phyloP scores from a whole-genome alignment of 1,140 invertebrate species.

The Calosoma granatense region DNA sequence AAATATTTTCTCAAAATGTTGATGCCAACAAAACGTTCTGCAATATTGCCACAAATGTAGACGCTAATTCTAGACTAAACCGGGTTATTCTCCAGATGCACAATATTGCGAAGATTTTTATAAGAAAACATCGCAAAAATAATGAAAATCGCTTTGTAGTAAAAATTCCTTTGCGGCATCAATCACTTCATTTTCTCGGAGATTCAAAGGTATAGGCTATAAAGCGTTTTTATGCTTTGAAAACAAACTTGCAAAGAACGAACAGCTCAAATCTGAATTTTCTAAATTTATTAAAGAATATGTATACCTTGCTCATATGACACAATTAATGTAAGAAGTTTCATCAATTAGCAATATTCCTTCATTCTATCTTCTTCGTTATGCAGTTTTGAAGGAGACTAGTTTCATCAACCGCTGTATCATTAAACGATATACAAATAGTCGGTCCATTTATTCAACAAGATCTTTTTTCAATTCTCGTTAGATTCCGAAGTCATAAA shows the following conservation, averaged over 20 bases:
- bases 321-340: conserved; percentile 6
- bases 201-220: conserved; percentile 12
- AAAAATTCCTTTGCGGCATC: conserved; percentile 13
- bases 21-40: neutral
- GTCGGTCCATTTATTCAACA: conserved; percentile 32
- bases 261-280: conserved; percentile 11
- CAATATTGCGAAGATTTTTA: conserved; percentile 16
- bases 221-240: conserved; percentile 7
- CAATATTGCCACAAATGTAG: neutral
- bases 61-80: neutral
- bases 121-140: neutral
- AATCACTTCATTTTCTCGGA: neutral
- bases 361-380: conserved; percentile 28
- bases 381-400: conserved; percentile 20
- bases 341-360: neutral
- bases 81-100: conserved; percentile 1
- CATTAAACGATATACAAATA: conserved; percentile 30
- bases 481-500: conserved; percentile 30
- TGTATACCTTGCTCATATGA: conserved; percentile 16
- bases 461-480: conserved; percentile 33
- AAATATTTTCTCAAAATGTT: neutral
- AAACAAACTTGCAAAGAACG: conserved; percentile 11
- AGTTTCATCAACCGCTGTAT: conserved; percentile 21
- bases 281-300: conserved; percentile 17
- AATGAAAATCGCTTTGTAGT: conserved; percentile 16